Evolutionary conservation across 2,113 vertebrate species (phyloP).

Genomic region (Thalassarche chlororhynchos): DNA sequence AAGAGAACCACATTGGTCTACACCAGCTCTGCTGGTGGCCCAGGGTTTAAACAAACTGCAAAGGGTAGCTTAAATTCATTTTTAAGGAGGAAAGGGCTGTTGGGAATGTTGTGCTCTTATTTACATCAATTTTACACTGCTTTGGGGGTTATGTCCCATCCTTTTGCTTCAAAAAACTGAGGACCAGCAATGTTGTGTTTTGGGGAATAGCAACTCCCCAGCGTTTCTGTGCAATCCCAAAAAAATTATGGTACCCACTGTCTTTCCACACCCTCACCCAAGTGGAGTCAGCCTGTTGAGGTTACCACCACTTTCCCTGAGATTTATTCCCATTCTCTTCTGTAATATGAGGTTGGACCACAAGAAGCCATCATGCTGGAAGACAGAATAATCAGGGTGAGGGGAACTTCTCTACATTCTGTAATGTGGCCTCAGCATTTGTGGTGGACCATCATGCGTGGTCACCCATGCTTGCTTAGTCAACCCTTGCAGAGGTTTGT

Average conservation of each 20-base stretch:
- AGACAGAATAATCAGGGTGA: not conserved
- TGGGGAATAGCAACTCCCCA: not conserved
- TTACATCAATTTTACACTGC: not conserved
- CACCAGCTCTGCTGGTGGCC: not conserved
- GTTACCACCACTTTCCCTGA: not conserved
- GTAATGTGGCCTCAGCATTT: not conserved
- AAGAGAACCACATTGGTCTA: not conserved
- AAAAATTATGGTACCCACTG: fast-evolving
- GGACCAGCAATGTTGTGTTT: not conserved
- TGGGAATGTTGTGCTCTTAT: not conserved
- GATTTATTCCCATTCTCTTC: not conserved
- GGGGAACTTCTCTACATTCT: not conserved
- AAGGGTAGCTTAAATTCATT: not conserved
- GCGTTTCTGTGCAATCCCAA: fast-evolving
- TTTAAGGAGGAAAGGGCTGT: not conserved
- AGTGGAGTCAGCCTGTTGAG: not conserved
- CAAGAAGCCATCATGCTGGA: not conserved
- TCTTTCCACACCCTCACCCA: not conserved
- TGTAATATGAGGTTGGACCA: not conserved
- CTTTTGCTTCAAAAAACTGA: not conserved
- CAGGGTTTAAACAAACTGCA: not conserved
- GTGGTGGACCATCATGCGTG: fast-evolving
- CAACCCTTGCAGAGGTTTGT: not conserved
- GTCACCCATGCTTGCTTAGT: not conserved
- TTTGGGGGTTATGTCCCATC: not conserved